Evolutionary conservation across 2,113 vertebrate species (phyloP), one percentile per base, ranked within the genome.

Genomic region (Antigone vipio): DNA sequence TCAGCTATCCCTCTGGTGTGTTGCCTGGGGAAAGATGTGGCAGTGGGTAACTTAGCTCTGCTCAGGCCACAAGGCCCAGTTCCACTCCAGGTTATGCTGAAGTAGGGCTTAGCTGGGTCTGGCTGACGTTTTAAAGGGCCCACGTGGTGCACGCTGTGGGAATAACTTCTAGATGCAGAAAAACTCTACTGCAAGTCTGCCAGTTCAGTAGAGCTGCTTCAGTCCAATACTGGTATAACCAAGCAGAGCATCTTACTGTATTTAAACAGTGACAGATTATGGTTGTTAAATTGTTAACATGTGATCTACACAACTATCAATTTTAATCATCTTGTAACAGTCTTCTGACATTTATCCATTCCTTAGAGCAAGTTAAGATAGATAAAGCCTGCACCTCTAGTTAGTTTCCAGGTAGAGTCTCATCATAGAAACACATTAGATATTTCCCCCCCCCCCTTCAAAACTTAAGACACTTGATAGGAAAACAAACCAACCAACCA

Each of bases 401-500:
- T 82, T 85, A 87, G 58, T 66, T 88, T 92, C 89, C 92, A 85
- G 75, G 74, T 82, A 53, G n/a, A 79, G 14, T 68, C 84, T 89
- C 88, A 59, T 58, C 74, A 62, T 72, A 63, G 9, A 45, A 35
- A 44, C 42, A 72, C 7, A 0, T 17, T 32, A 40, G 67, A 32
- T 15, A 44, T n/a, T 11, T 11, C 11, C 40, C 40, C 40, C 40
- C 40, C 40, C 40, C 40, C 8, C 49, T 74, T 68, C 84, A 69
- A 81, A 86, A 74, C 73, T 52, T 73, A 85, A 81, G 64, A 90
- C 69, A 73, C n/a, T 85, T 93, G 16, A 64, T 63, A 92, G 44
- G 71, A 89, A 95, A 94, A 80, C 56, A 88, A 95, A 94, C 77
- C 80, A 92, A 62, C 52, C 85, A 81, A 76, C 32, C 64, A 59